Base-by-base conservation (phyloP, 2,797 vertebrate genomes). In the Parotocinclus haroldoi region DNA sequence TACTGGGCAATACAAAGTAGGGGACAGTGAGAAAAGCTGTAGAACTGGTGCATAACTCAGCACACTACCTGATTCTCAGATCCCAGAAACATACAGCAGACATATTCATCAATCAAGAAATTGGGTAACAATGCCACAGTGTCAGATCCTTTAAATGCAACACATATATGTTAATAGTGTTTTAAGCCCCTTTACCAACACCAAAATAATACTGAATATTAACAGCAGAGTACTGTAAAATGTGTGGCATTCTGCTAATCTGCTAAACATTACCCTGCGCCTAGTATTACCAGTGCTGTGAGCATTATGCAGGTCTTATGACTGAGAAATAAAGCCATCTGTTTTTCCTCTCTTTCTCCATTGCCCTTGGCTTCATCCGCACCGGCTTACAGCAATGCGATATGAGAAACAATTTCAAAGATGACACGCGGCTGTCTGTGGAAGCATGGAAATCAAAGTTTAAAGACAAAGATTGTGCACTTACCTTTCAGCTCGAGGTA, bases 231-330 rank as follows among this genome's bases (percentile, higher is more conserved):
- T 55, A 76, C 13, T 54, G 44, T 62, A 77, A 81, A 72, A 72
- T 53, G 65, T 56, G 38, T 17, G 58, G 11, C 56, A 73, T 77
- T 72, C 67, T 79, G 83, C 67, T 86, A 86, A 87, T 86, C 84
- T 85, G 76, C 77, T 63, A 67, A 76, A 75, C 64, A 59, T 80
- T 80, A 63, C 66, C 78, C 73, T 76, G 73, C 77, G 73, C 74
- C 71, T 71, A 72, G 72, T 73, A 68, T 76, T 76, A 80, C 76
- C 73, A 75, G 82, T 80, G 74, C 79, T 78, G 72, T 58, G 57
- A 86, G 83, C 85, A 84, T 87, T 87, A 87, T 79, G 80, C 72
- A 70, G 79, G 88, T 91, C 89, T 80, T 82, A 87, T 90, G 89
- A 89, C 86, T 79, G 74, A 82, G 80, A 82, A 84, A 83, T 85